Conservation (phyloP, 1,140 invertebrate genomes). For the Apis laboriosa region DNA sequence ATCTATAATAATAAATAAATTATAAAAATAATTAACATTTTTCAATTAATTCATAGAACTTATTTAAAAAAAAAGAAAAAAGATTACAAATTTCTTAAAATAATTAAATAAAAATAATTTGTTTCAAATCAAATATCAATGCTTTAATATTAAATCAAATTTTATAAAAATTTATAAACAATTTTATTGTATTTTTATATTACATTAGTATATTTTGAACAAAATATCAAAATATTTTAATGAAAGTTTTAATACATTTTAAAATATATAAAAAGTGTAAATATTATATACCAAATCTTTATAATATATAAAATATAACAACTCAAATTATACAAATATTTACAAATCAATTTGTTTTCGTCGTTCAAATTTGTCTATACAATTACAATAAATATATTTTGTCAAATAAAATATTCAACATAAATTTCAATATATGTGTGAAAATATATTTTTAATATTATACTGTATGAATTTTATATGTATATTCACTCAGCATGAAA, state of each 20-base stretch:
- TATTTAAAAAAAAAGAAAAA: neutral
- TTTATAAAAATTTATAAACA: neutral
- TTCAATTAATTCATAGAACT: neutral
- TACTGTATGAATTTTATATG: neutral
- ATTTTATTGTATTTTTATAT: neutral
- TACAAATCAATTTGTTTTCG: neutral
- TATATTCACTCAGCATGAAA: constrained; percentile 24
- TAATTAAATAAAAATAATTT: neutral
- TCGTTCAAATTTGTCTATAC: neutral
- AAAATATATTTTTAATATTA: constrained; percentile 26
- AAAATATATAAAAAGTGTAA: neutral
- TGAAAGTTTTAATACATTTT: neutral
- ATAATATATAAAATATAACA: neutral
- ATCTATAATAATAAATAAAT: neutral
- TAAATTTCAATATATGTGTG: neutral
- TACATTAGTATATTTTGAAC: neutral
- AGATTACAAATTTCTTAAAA: neutral
- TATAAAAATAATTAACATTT: neutral
- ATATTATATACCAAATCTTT: neutral
- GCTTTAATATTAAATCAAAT: neutral
- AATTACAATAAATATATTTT: constrained; percentile 21
- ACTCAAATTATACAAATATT: neutral
- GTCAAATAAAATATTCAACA: neutral
- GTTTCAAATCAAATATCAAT: constrained; percentile 1
- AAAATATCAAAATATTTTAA: neutral